Evolutionary conservation across 2,797 vertebrate species (phyloP).

Genomic region (Lacerta bilineata): DNA sequence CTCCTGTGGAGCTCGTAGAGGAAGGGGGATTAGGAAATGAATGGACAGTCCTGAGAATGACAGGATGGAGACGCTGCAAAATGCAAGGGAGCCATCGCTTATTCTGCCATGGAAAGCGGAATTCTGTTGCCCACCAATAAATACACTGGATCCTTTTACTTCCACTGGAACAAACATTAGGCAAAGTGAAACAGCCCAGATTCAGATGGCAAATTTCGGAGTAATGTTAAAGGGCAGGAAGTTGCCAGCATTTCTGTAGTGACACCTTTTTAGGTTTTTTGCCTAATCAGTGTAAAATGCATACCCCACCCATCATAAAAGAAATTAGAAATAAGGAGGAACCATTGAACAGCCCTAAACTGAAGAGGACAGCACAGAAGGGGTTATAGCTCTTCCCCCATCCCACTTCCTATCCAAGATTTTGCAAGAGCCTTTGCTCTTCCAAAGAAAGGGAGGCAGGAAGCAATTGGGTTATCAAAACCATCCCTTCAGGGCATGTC

Average conservation of each 20-base stretch:
- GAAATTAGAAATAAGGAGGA: background rate
- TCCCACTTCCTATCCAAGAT: background rate
- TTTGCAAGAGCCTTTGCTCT: background rate
- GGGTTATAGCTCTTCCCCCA: background rate
- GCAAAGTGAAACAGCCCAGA: background rate
- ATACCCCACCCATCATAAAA: background rate
- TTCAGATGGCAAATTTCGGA: background rate
- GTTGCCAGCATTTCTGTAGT: background rate
- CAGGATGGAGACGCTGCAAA: background rate
- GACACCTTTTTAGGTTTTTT: background rate
- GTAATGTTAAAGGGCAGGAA: background rate
- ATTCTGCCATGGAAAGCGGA: background rate
- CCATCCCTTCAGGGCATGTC: background rate
- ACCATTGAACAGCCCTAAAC: background rate
- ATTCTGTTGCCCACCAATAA: background rate
- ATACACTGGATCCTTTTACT: no score
- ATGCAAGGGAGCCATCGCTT: background rate
- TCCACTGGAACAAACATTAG: background rate
- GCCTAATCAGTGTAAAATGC: background rate
- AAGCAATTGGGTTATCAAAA: background rate
- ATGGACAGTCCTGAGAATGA: background rate
- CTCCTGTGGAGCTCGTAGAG: background rate
- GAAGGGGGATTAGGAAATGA: background rate
- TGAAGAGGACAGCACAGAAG: background rate
- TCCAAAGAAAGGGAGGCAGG: conserved; percentile 1